These are phyloP conservation scores for Parascotia fuliginaria DNA, from an alignment of 2,888 invertebrate species.

Conservation along the genomic window DNA sequence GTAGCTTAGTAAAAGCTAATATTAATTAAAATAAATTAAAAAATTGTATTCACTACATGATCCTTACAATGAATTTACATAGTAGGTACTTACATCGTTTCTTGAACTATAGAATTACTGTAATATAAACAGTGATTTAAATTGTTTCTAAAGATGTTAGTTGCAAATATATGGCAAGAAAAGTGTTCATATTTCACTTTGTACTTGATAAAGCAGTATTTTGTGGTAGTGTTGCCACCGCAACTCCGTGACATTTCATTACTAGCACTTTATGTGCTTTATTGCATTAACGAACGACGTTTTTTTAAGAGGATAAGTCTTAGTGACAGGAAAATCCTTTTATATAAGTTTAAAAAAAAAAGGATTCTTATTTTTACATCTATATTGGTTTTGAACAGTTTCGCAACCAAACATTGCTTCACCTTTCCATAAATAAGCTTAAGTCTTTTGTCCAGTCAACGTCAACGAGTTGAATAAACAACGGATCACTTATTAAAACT, in stretches of 20 bases:
- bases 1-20: too few species aligned
- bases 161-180: too few species aligned
- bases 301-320: background rate
- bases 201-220: too few species aligned
- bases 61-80: too few species aligned
- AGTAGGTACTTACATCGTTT: too few species aligned
- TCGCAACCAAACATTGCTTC: background rate
- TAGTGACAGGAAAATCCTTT: background rate
- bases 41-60: too few species aligned
- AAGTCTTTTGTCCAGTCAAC: background rate
- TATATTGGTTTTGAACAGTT: background rate
- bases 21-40: too few species aligned
- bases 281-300: background rate
- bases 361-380: background rate
- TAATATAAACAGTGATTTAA: too few species aligned
- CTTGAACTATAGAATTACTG: too few species aligned
- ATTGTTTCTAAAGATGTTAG: too few species aligned
- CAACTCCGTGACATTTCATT: background rate
- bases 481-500: constrained; percentile 25
- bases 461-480: constrained; percentile 7
- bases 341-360: background rate
- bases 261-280: background rate
- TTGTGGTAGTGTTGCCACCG: too few species aligned
- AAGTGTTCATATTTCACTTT: too few species aligned
- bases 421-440: background rate